phyloP scores from a whole-genome alignment of 2,113 vertebrate species.

The Larimichthys crocea region DNA sequence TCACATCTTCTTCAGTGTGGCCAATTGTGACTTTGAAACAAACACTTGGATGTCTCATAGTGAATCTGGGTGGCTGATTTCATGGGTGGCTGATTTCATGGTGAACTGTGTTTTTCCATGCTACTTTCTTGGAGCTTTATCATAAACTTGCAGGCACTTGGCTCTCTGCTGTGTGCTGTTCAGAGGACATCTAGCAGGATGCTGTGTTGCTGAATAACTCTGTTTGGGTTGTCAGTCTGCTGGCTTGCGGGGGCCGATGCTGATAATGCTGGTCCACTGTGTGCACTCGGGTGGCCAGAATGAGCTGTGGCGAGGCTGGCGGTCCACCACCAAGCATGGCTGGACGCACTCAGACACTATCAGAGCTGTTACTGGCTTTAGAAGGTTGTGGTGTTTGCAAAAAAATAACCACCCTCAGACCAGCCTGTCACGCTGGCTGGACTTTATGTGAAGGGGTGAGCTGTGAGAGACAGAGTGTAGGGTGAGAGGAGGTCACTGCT shows the following conservation, averaged over 20 bases:
- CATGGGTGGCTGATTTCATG: slow-evolving; percentile 69
- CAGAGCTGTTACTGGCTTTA: slow-evolving; percentile 48
- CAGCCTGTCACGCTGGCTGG: slow-evolving; percentile 65
- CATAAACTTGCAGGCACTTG: slow-evolving; percentile 39
- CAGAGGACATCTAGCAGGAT: slow-evolving; percentile 62
- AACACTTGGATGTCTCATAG: slow-evolving; percentile 41
- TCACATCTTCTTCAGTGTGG: slow-evolving; percentile 37
- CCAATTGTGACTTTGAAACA: slow-evolving; percentile 34
- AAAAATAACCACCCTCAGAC: slow-evolving; percentile 63
- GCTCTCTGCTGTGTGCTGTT: slow-evolving; percentile 46
- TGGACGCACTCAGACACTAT: slow-evolving; percentile 61
- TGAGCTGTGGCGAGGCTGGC: slow-evolving; percentile 45
- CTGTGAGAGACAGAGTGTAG: slow-evolving; percentile 54
- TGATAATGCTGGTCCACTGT: slow-evolving; percentile 46
- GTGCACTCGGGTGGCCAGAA: slow-evolving; percentile 47
- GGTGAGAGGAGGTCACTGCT: slow-evolving; percentile 52
- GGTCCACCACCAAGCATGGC: slow-evolving; percentile 50
- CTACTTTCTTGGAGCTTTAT: slow-evolving; percentile 54
- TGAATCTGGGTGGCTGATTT: slow-evolving; percentile 72
- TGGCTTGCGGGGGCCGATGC: slow-evolving; percentile 47
- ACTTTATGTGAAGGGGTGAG: slow-evolving; percentile 65
- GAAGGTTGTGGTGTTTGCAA: slow-evolving; percentile 14
- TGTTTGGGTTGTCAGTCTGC: slow-evolving; percentile 71
- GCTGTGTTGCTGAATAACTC: slow-evolving; percentile 71
- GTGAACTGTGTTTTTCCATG: slow-evolving; percentile 49